Percentiles rank a stretch among this genome's conserved stretches.
Conservation (phyloP, 2,888 invertebrate species). For the Drosophila quinaria region DNA sequence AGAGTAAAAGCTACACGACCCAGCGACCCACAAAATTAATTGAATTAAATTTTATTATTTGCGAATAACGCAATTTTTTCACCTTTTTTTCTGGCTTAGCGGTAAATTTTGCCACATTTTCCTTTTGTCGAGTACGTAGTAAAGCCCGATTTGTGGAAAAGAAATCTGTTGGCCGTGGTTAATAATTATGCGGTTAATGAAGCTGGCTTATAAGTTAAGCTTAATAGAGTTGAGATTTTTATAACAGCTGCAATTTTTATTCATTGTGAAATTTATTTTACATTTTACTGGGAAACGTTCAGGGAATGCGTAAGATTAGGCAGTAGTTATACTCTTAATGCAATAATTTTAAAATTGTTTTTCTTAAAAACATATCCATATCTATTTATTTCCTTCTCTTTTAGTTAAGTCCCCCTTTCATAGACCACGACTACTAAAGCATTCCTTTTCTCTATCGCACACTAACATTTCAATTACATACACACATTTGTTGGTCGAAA, state of each 20-base stretch:
- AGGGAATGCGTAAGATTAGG: background rate
- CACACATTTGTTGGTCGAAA: background rate
- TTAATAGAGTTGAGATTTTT: background rate
- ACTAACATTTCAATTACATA: background rate
- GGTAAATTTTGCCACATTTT: constrained; percentile 30
- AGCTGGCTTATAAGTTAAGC: constrained; percentile 16
- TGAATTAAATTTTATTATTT: constrained; percentile 69
- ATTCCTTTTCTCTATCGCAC: background rate
- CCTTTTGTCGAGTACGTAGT: constrained; percentile 8
- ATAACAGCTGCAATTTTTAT: background rate
- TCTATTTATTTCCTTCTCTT: background rate
- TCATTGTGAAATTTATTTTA: background rate
- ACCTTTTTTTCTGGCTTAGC: constrained; percentile 6
- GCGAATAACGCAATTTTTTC: constrained; percentile 34
- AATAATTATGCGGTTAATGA: constrained; percentile 22
- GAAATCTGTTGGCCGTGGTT: constrained; percentile 10
- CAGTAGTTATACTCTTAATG: background rate
- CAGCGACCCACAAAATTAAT: constrained; percentile 73
- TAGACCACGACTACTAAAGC: background rate
- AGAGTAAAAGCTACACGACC: constrained; percentile 53
- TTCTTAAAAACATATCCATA: background rate
- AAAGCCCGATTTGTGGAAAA: constrained; percentile 1
- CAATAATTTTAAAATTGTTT: background rate
- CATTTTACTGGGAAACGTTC: background rate
- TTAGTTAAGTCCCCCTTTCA: background rate